These are phyloP conservation scores for Cladorhizidae sp. DNA, from an alignment of 37 sponge, comb jelly and placozoan genomes.

Conservation along the genomic window DNA sequence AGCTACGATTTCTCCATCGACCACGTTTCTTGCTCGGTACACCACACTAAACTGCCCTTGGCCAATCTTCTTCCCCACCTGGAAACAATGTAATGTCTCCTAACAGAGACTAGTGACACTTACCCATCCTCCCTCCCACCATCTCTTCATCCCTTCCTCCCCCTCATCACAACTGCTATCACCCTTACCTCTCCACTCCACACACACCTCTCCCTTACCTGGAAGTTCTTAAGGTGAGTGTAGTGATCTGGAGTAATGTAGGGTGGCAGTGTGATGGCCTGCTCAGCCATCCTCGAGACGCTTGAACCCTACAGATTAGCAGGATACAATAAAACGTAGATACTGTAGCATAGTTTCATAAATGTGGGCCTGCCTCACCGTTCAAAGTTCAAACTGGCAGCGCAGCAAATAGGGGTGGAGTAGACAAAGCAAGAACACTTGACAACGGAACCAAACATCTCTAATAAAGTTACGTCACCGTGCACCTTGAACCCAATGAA, in stretches of 20 bases:
- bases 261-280: background rate
- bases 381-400: too few species aligned
- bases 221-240: conserved; percentile 26
- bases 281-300: too few species aligned
- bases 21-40: conserved; percentile 76
- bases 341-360: too few species aligned
- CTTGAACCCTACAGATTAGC: too few species aligned
- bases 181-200: background rate
- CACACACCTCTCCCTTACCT: background rate
- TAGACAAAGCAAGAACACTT: too few species aligned
- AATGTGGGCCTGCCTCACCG: too few species aligned
- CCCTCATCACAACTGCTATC: background rate
- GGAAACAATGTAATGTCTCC: conserved; percentile 20
- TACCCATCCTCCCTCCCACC: background rate
- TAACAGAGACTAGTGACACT: background rate
- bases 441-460: too few species aligned
- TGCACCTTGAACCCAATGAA: too few species aligned
- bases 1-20: conserved; percentile 81
- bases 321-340: too few species aligned
- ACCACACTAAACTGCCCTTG: conserved; percentile 98
- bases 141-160: too few species aligned
- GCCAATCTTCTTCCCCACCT: conserved; percentile 94
- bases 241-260: conserved; percentile 44
- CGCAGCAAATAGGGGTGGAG: too few species aligned
- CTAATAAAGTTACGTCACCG: too few species aligned